Base-by-base conservation (phyloP, 2,113 vertebrate genomes). In the Zosterops japonicus region DNA sequence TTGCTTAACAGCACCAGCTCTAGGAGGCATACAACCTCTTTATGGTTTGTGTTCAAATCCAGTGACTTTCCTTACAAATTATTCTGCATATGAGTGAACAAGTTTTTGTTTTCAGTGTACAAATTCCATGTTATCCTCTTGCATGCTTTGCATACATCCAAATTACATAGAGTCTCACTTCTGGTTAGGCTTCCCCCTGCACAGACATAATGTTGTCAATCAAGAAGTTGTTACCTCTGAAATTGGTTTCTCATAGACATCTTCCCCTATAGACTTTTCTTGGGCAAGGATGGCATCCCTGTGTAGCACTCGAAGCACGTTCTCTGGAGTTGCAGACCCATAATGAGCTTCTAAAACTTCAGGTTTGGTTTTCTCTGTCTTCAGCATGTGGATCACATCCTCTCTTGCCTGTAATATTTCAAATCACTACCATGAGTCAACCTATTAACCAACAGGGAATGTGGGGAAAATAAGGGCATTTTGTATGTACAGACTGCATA, bases 191-290 rank as follows among this genome's bases (percentile, higher is more conserved):
- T 75, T 88, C 15, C 12, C 12, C 29, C 25, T 71, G 56, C 27
- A 61, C 25, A 72, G 35, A 65, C 11, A 24, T 59, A 68, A 71
- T 52, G 31, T 14, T 52, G 25, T 50, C 59, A 89, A 17, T 67
- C 22, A 63, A 64, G 55, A 69, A 89, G 29, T 16, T 33, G 83
- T 98, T 98, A 99, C 99, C 99, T 99, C 98, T 79, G 98, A 98
- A 97, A 99, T 99, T 33, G 99, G 99, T 50, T 97, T 98, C 96
- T 99, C 98, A 28, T 99, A 99, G 39, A 99, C 99, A 6, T 99
- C 98, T 9, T 99, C 98, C 16, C 97, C 96, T 88, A 96, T 29
- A 41, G 93, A 97, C 70, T 97, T 96, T 52, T 98, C 96, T 42
- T 97, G 97, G 50, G 97, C 92, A 20, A 99, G 97, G 67, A 98